These are phyloP conservation scores for Morus bassanus DNA, from an alignment of 2,797 vertebrate species.

Conservation along the genomic window DNA sequence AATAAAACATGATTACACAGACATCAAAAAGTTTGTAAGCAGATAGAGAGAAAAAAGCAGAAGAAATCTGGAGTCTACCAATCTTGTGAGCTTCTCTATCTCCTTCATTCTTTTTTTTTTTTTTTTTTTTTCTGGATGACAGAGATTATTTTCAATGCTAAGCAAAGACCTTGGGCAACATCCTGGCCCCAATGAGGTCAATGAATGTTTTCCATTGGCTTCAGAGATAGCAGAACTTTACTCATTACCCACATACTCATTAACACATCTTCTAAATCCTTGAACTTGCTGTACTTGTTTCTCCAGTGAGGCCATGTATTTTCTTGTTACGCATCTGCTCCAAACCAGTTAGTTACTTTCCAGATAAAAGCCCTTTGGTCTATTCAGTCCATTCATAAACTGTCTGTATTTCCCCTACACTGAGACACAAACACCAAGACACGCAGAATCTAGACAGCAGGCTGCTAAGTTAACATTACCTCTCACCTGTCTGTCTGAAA, in stretches of 20 bases:
- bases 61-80: neutral
- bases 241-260: constrained; percentile 22
- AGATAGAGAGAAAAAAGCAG: neutral
- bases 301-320: neutral
- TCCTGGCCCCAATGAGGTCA: neutral
- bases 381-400: neutral
- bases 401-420: neutral
- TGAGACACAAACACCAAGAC: neutral
- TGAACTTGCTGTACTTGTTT: constrained; percentile 44
- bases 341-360: neutral
- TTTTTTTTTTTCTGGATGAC: neutral
- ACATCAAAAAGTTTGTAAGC: constrained; percentile 21
- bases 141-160: constrained; percentile 10
- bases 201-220: constrained; percentile 17
- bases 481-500: neutral
- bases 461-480: neutral
- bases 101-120: neutral
- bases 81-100: neutral
- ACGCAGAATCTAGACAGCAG: neutral
- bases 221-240: constrained; percentile 24
- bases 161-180: constrained; percentile 23
- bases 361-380: neutral
- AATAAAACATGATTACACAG: constrained; percentile 23
- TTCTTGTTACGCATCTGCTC: neutral
- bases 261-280: neutral